Conservation (phyloP, 2,113 vertebrate genomes). For the Actenoides lindsayi region DNA sequence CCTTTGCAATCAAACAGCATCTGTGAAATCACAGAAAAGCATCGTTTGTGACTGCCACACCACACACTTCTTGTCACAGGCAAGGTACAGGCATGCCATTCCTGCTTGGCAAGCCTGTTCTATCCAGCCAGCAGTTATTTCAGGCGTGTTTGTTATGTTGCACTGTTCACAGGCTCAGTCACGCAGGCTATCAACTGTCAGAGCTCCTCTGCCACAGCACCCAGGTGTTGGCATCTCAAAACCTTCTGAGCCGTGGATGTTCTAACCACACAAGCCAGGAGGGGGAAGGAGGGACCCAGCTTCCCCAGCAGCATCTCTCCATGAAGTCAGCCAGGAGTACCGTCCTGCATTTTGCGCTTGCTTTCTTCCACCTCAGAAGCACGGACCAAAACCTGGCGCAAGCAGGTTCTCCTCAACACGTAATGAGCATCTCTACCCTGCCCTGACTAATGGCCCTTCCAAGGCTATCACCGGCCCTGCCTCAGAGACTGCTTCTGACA, state of each 20-base stretch:
- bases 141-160: not conserved
- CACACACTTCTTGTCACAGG: not conserved
- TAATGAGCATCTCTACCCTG: not conserved
- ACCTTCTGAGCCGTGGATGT: not conserved
- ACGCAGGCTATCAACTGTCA: not conserved
- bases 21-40: not conserved
- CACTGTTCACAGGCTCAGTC: not conserved
- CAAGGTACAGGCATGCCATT: not conserved
- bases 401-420: not conserved
- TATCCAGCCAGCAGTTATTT: constrained; percentile 23
- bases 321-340: not conserved
- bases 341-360: accelerated
- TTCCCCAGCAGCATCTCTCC: not conserved
- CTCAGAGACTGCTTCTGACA: not conserved
- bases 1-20: not conserved
- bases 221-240: not conserved
- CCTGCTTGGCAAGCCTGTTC: not conserved
- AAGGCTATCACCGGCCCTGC: not conserved
- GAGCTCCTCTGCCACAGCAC: not conserved
- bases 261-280: not conserved
- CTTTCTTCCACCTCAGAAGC: not conserved
- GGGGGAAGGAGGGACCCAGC: not conserved
- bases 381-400: not conserved
- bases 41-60: not conserved
- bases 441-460: not conserved